Evolutionary conservation across 1,140 invertebrate genomes (phyloP).

Genomic region (Anagrus nilaparvatae): DNA sequence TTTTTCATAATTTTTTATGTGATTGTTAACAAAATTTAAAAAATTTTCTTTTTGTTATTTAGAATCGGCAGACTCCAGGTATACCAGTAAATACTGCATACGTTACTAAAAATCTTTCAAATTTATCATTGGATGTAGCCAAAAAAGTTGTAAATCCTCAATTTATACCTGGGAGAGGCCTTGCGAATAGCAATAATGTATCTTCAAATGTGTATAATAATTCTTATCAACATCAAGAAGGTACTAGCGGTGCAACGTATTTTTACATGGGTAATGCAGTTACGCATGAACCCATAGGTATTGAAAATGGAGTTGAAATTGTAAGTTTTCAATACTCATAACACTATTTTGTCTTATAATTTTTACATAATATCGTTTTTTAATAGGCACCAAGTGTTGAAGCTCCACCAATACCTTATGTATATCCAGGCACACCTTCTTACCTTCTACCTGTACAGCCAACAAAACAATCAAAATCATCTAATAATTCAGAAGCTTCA

Average conservation of each 20-base stretch:
- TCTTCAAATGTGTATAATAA: conserved; percentile 38
- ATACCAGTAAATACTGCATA: conserved; percentile 38
- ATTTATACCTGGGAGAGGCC: conserved; percentile 32
- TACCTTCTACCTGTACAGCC: conserved; percentile 45
- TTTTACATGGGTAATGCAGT: conserved; percentile 59
- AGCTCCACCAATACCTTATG: conserved; percentile 35
- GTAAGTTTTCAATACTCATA: conserved; percentile 18
- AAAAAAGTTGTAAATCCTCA: conserved; percentile 42
- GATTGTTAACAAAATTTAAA: conserved; percentile 3
- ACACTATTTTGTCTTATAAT: background rate
- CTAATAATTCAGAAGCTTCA: conserved; percentile 38
- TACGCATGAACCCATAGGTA: conserved; percentile 24
- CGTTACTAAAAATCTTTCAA: conserved; percentile 47
- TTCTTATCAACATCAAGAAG: conserved; percentile 57
- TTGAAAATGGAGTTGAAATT: conserved; percentile 31
- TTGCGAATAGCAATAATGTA: conserved; percentile 34
- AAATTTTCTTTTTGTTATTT: conserved; percentile 6
- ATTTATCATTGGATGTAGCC: conserved; percentile 46
- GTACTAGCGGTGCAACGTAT: conserved; percentile 89
- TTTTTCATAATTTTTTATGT: background rate
- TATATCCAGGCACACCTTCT: conserved; percentile 58
- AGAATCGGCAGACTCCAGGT: conserved; percentile 49
- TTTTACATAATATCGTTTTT: conserved; percentile 1
- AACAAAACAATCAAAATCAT: conserved; percentile 38
- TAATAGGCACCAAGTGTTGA: conserved; percentile 27